Evolutionary conservation across 1,140 invertebrate genomes (phyloP).

Genomic region (Nomia melanderi): DNA sequence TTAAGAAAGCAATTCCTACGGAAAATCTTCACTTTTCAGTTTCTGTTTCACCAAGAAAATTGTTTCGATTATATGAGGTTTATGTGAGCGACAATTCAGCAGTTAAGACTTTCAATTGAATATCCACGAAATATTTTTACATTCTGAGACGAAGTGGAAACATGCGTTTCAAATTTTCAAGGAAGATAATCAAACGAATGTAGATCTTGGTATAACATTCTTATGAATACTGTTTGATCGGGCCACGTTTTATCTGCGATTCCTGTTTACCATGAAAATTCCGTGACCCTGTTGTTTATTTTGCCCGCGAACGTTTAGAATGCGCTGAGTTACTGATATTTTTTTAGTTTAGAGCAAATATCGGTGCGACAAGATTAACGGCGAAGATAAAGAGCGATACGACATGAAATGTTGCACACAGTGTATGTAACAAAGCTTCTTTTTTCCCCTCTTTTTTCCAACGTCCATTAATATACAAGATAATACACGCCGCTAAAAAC

Average conservation of each 20-base stretch:
- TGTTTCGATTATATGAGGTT: too few relatives aligned
- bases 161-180: too few relatives aligned
- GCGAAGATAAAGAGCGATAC: constrained; percentile 15
- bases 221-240: constrained; percentile 23
- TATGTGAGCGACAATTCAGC: too few relatives aligned
- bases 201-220: not conserved
- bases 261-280: constrained; percentile 40
- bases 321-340: constrained; percentile 29
- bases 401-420: not conserved
- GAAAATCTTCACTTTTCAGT: too few relatives aligned
- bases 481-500: not conserved
- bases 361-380: constrained; percentile 14
- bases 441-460: not conserved
- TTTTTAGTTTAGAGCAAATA: constrained; percentile 28
- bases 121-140: too few relatives aligned
- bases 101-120: too few relatives aligned
- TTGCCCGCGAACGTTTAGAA: constrained; percentile 10
- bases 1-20: too few relatives aligned
- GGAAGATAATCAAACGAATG: constrained; percentile 4
- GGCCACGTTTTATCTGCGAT: constrained; percentile 10
- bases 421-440: not conserved
- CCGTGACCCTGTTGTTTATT: constrained; percentile 28
- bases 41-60: too few relatives aligned
- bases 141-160: too few relatives aligned
- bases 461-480: not conserved